Percentiles rank a stretch among this genome's conserved stretches.
Evolutionary conservation across 2,888 invertebrate species (phyloP).

Genomic region (Julus scandinavius): DNA sequence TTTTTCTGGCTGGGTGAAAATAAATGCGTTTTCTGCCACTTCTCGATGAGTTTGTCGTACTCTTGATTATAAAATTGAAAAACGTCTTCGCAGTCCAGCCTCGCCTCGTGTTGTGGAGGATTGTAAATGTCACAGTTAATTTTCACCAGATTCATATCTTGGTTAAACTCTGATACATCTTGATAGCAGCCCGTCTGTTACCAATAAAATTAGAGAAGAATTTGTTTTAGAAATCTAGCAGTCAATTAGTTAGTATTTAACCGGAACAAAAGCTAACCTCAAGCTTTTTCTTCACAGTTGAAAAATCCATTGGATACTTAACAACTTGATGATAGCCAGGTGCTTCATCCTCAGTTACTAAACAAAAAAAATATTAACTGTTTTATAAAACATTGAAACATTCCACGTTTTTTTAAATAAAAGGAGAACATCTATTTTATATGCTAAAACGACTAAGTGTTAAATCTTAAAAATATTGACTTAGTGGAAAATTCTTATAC

Average conservation of each 20-base stretch:
- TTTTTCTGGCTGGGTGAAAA: neutral
- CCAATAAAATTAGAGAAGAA: neutral
- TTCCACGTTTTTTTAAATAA: too few species aligned
- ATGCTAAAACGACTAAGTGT: too few species aligned
- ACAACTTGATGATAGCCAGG: conserved; percentile 66
- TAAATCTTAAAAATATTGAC: neutral
- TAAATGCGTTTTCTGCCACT: conserved; percentile 59
- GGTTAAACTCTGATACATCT: conserved; percentile 64
- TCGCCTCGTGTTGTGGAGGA: conserved; percentile 64
- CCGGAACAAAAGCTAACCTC: conserved; percentile 59
- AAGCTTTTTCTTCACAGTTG: conserved; percentile 64
- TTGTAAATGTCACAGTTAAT: conserved; percentile 65
- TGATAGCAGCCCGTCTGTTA: conserved; percentile 62
- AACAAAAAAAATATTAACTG: neutral
- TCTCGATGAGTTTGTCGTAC: conserved; percentile 62
- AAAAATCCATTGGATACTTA: conserved; percentile 66
- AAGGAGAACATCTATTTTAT: neutral
- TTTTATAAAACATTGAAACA: neutral
- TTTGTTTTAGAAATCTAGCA: neutral
- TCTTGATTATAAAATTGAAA: conserved; percentile 64
- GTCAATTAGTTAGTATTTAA: neutral
- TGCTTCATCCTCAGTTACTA: conserved; percentile 65
- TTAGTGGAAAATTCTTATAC: conserved; percentile 36
- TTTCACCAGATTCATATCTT: conserved; percentile 65
- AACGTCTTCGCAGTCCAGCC: conserved; percentile 65